phyloP scores from a whole-genome alignment of 2,888 invertebrate species.

The Altica lythri region DNA sequence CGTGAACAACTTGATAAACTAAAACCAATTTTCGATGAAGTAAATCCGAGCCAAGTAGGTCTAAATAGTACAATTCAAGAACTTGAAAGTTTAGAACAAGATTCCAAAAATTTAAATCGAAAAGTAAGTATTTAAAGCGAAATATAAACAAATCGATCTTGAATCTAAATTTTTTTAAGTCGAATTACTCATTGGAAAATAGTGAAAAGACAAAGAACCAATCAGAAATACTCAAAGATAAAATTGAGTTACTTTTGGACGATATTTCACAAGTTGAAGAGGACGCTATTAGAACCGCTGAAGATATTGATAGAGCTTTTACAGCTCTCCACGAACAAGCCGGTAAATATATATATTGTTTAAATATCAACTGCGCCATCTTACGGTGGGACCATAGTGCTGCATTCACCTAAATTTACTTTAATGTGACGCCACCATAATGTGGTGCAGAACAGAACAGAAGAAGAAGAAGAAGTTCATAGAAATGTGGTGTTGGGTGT shows the following conservation, averaged over 20 bases:
- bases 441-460: too few relatives aligned
- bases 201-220: slow-evolving; percentile 64
- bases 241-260: slow-evolving; percentile 60
- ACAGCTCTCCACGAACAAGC: slow-evolving; percentile 72
- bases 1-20: slow-evolving; percentile 73
- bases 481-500: too few relatives aligned
- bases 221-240: slow-evolving; percentile 61
- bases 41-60: slow-evolving; percentile 71
- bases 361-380: too few relatives aligned
- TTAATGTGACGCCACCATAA: too few relatives aligned
- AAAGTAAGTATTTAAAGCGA: slow-evolving; percentile 43
- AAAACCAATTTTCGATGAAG: slow-evolving; percentile 67
- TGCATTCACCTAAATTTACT: too few relatives aligned
- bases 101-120: slow-evolving; percentile 66
- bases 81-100: slow-evolving; percentile 67
- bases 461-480: too few relatives aligned
- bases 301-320: slow-evolving; percentile 73
- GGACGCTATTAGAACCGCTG: slow-evolving; percentile 68
- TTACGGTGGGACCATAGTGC: too few relatives aligned
- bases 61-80: slow-evolving; percentile 65
- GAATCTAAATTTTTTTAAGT: slow-evolving; percentile 31
- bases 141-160: not conserved
- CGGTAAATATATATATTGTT: slow-evolving; percentile 29
- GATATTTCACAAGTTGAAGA: slow-evolving; percentile 62
- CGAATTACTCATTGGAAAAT: slow-evolving; percentile 65